These are phyloP conservation scores for Lasioglossum lativentre DNA, from an alignment of 2,888 invertebrate genomes.

Conservation along the genomic window DNA sequence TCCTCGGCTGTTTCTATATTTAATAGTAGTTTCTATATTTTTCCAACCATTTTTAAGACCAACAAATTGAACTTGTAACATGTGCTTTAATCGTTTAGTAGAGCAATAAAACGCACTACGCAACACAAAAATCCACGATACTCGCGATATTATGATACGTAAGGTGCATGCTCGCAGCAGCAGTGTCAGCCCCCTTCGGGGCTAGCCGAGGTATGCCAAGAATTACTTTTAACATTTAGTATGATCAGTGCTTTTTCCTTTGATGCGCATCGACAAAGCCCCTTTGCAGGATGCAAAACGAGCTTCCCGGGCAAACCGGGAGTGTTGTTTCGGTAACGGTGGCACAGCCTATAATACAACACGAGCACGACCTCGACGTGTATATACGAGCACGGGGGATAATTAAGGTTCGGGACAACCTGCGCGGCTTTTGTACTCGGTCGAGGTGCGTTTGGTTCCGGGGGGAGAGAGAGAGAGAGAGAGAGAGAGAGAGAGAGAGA, in stretches of 20 bases:
- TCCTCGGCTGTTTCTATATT: too few relatives aligned
- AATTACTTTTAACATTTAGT: constrained; percentile 40
- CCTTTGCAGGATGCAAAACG: constrained; percentile 55
- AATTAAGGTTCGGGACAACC: constrained; percentile 73
- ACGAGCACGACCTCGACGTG: constrained; percentile 60
- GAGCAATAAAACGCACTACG: background rate
- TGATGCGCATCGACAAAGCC: constrained; percentile 40
- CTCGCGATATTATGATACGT: background rate
- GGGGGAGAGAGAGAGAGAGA: constrained; percentile 9
- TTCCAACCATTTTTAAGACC: too few relatives aligned
- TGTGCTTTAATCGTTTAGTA: too few relatives aligned
- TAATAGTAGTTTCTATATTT: too few relatives aligned
- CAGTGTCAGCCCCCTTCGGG: background rate
- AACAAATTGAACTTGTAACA: too few relatives aligned
- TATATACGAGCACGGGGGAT: constrained; percentile 67
- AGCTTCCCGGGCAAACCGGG: constrained; percentile 55
- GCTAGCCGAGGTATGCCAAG: constrained; percentile 25
- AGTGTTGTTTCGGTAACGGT: constrained; percentile 63
- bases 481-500: background rate
- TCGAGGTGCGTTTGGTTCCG: constrained; percentile 55
- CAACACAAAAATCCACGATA: background rate
- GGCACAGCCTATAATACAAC: constrained; percentile 67
- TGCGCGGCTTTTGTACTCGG: constrained; percentile 69
- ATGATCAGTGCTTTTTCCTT: constrained; percentile 52
- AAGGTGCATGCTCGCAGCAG: background rate